Evolutionary conservation across 2,888 invertebrate genomes (phyloP).

Genomic region (Vanessa cardui): DNA sequence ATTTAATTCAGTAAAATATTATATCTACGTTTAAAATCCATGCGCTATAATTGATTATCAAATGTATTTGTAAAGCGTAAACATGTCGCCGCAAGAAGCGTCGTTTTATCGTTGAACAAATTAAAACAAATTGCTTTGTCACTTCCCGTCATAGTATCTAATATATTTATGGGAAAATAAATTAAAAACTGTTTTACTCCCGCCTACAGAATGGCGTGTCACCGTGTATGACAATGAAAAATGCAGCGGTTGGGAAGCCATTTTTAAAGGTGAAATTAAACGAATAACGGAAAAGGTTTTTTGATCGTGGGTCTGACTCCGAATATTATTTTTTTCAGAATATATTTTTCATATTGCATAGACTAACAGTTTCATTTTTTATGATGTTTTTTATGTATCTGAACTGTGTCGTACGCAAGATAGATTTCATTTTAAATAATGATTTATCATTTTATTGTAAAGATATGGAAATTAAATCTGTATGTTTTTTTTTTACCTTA

Average conservation of each 20-base stretch:
- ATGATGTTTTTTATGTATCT: too few relatives aligned
- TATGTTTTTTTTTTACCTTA: too few relatives aligned
- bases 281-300: background rate
- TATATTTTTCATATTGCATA: background rate
- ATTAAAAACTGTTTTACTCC: slow-evolving; percentile 23
- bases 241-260: slow-evolving; percentile 10
- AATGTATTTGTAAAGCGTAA: background rate
- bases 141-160: slow-evolving; percentile 9
- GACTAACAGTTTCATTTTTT: too few relatives aligned
- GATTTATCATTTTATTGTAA: too few relatives aligned
- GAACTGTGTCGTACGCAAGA: too few relatives aligned
- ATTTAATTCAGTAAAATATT: too few relatives aligned
- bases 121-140: slow-evolving; percentile 19
- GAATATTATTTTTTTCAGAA: background rate
- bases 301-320: slow-evolving; percentile 2
- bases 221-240: slow-evolving; percentile 15
- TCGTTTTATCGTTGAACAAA: slow-evolving; percentile 16
- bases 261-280: slow-evolving; percentile 13
- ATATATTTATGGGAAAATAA: slow-evolving; percentile 28
- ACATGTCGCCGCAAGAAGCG: background rate
- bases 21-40: too few relatives aligned
- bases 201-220: slow-evolving; percentile 18
- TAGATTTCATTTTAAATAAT: too few relatives aligned
- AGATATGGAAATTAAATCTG: too few relatives aligned
- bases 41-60: too few relatives aligned